These are phyloP conservation scores for Kryphioiulus occultus DNA, from an alignment of 2,888 invertebrate genomes.

Conservation along the genomic window DNA sequence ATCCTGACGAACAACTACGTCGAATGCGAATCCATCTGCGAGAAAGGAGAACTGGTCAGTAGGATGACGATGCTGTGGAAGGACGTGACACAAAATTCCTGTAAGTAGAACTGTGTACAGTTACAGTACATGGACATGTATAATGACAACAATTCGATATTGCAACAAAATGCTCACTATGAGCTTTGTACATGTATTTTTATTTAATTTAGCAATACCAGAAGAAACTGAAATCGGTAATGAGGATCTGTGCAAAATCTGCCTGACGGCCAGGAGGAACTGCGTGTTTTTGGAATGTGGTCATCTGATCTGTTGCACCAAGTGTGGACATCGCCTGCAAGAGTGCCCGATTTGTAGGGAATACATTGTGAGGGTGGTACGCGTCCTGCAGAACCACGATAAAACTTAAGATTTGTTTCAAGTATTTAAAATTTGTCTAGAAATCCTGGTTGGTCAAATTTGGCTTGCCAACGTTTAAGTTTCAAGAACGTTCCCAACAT, in stretches of 20 bases:
- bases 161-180: no score
- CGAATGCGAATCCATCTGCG: constrained; percentile 87
- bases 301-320: constrained; percentile 41
- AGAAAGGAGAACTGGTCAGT: constrained; percentile 81
- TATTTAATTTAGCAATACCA: neutral
- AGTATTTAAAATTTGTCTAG: no score
- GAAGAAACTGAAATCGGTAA: neutral
- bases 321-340: neutral
- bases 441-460: no score
- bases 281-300: constrained; percentile 49
- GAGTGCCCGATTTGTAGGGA: constrained; percentile 46
- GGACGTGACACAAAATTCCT: constrained; percentile 66
- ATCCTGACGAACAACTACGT: constrained; percentile 83
- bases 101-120: no score
- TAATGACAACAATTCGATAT: neutral
- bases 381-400: neutral
- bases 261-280: constrained; percentile 10
- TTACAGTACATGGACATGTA: no score
- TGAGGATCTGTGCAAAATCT: constrained; percentile 61
- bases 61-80: constrained; percentile 78
- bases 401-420: no score
- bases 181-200: no score
- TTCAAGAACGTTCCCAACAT: no score
- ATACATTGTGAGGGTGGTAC: neutral
- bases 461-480: no score